Conservation (phyloP, 2,113 vertebrate genomes). For the Myotis davidii region DNA sequence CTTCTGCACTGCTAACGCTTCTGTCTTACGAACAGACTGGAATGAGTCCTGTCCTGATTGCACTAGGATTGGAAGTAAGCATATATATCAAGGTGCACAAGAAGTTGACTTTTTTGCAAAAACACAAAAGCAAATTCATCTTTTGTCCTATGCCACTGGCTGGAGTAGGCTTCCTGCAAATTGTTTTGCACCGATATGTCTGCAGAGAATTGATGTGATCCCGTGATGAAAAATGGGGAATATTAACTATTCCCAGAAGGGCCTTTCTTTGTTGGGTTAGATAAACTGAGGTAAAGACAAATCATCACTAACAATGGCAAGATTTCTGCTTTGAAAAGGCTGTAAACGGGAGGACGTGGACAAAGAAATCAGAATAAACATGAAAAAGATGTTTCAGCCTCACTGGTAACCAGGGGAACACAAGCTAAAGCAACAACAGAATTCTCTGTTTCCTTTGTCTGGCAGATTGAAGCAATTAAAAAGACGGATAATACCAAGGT, state of each 20-base stretch:
- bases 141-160: background rate
- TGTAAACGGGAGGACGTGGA: background rate
- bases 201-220: constrained; percentile 18
- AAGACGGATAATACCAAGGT: background rate
- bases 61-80: background rate
- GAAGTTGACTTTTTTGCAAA: background rate
- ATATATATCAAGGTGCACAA: background rate
- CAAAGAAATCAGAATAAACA: background rate
- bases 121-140: background rate
- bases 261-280: background rate
- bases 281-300: background rate
- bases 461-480: background rate
- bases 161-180: background rate
- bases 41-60: background rate
- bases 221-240: constrained; percentile 1
- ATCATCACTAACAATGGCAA: background rate
- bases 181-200: background rate
- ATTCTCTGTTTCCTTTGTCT: background rate
- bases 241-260: background rate
- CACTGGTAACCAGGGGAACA: background rate
- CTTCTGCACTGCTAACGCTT: background rate
- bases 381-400: background rate
- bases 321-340: background rate
- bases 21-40: background rate
- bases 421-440: background rate